A percentile compares a stretch with the other conserved stretches of the same genome.
Evolutionary conservation across 2,797 vertebrate species (phyloP).

Genomic region (Carcharodon carcharias): DNA sequence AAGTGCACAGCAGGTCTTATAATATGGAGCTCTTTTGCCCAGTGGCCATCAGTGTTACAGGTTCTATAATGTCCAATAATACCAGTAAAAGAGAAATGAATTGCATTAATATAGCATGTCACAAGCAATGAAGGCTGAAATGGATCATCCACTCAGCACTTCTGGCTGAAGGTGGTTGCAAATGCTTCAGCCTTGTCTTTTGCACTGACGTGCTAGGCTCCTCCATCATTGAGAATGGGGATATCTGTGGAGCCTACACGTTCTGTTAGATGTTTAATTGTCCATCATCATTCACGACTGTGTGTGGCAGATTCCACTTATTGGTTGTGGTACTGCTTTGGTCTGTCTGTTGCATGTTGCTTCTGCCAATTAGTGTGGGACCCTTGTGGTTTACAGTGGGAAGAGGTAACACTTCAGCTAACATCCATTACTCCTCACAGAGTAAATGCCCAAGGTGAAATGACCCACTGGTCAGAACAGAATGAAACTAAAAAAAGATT

Average conservation of each 20-base stretch:
- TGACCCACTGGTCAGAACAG: neutral
- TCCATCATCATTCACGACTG: no score
- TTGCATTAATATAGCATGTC: no score
- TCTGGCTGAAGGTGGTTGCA: neutral
- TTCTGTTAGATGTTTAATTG: no score
- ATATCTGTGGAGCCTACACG: no score
- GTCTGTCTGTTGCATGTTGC: neutral
- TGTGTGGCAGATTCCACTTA: neutral
- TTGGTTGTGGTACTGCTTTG: neutral
- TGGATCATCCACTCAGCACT: neutral
- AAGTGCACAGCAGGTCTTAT: no score
- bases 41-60: no score
- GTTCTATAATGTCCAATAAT: no score
- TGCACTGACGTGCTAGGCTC: no score
- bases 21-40: no score
- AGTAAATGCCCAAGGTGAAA: neutral
- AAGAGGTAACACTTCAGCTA: neutral
- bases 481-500: neutral
- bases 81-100: no score
- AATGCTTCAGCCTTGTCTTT: no score
- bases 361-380: neutral
- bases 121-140: neutral
- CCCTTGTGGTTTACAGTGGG: neutral
- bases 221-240: no score
- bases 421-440: neutral